phyloP scores from a whole-genome alignment of 1,140 invertebrate genomes.

The Luehdorfia chinensis region DNA sequence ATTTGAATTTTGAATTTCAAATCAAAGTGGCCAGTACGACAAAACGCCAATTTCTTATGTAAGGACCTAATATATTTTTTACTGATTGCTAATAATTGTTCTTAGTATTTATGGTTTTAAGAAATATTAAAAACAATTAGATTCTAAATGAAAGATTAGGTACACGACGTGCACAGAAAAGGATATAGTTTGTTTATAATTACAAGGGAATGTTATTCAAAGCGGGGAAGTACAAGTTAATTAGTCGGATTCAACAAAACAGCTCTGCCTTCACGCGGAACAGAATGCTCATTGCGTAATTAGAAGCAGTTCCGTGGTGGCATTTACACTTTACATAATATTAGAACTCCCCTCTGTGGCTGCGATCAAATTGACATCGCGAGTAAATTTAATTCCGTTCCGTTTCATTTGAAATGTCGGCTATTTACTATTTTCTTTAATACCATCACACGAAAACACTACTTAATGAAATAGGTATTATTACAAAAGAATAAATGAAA shows the following conservation, averaged over 20 bases:
- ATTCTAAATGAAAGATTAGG: neutral
- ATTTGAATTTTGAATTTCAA: too few species aligned
- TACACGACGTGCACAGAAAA: neutral
- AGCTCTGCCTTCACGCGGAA: conserved; percentile 4
- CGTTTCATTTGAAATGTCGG: neutral
- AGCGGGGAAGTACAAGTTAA: conserved; percentile 17
- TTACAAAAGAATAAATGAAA: too few species aligned
- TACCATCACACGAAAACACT: too few species aligned
- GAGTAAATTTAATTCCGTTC: conserved; percentile 1
- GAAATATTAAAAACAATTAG: neutral
- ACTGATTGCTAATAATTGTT: too few species aligned
- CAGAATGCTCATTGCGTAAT: conserved; percentile 14
- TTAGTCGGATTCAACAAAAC: conserved; percentile 17
- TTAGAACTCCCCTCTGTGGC: neutral
- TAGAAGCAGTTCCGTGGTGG: conserved; percentile 11
- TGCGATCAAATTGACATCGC: conserved; percentile 4
- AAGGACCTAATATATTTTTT: too few species aligned
- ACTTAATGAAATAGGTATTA: too few species aligned
- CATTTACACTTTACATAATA: conserved; percentile 13
- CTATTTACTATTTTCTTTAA: too few species aligned
- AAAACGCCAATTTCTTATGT: too few species aligned
- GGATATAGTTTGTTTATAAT: conserved; percentile 18
- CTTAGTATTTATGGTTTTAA: too few species aligned
- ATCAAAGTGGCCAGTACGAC: too few species aligned
- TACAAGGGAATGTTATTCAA: conserved; percentile 17